Conservation (phyloP, 1,140 invertebrate species). For the Zaprionus capensis region DNA sequence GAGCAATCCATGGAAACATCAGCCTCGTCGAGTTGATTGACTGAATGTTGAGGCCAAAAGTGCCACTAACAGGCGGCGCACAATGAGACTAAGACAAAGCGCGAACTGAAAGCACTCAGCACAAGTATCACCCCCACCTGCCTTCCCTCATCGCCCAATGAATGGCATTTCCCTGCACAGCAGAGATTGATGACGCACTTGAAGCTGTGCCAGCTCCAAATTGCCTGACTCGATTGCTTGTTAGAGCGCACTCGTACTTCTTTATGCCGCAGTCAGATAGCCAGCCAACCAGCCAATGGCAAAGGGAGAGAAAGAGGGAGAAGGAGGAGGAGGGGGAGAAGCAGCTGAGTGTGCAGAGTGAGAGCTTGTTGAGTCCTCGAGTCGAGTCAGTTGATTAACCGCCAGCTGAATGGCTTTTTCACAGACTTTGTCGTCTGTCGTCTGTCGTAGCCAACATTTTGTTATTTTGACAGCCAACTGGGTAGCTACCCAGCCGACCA, state of each 20-base stretch:
- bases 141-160: conserved; percentile 46
- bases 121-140: conserved; percentile 20
- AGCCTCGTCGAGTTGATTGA: conserved; percentile 66
- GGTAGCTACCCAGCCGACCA: background rate
- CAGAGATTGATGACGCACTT: conserved; percentile 79
- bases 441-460: conserved; percentile 64
- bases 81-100: conserved; percentile 72
- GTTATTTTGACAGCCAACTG: conserved; percentile 71
- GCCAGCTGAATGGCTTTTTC: conserved; percentile 37
- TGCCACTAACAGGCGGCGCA: conserved; percentile 70
- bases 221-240: conserved; percentile 53
- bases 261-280: conserved; percentile 21
- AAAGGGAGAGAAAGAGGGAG: background rate
- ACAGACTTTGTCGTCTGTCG: conserved; percentile 50
- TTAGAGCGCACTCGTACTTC: conserved; percentile 12
- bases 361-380: conserved; percentile 35
- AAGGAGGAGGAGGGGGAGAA: background rate
- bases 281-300: conserved; percentile 15
- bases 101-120: conserved; percentile 68
- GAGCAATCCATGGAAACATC: conserved; percentile 52
- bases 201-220: conserved; percentile 54
- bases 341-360: background rate
- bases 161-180: conserved; percentile 60
- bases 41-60: conserved; percentile 55
- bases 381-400: conserved; percentile 58